A percentile compares a stretch with the other conserved stretches of the same genome.
These are phyloP conservation scores for Cossypha polioptera DNA, from an alignment of 2,797 vertebrate genomes.

Conservation along the genomic window DNA sequence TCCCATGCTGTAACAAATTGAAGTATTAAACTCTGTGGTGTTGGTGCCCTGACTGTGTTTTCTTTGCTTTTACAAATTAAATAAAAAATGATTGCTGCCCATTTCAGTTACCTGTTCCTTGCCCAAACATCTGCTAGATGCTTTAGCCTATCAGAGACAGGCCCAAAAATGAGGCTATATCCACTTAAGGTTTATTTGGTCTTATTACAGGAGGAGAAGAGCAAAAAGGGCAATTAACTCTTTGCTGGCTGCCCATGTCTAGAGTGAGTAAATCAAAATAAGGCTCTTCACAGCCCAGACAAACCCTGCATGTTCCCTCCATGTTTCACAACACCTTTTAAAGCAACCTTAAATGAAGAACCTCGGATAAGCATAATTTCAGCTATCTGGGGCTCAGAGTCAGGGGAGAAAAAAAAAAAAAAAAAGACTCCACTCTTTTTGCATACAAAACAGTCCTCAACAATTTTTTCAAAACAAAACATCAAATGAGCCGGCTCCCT, in stretches of 20 bases:
- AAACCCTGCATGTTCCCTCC: background rate
- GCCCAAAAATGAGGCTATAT: background rate
- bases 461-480: conserved; percentile 18
- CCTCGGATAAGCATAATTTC: background rate
- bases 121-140: background rate
- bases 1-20: background rate
- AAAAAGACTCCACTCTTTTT: background rate
- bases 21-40: background rate
- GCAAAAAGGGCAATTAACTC: background rate
- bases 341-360: background rate
- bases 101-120: background rate
- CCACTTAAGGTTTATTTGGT: background rate
- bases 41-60: background rate
- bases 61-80: background rate
- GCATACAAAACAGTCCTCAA: conserved; percentile 21
- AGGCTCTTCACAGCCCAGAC: background rate
- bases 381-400: background rate
- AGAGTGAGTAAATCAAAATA: background rate
- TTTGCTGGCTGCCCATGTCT: background rate
- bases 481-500: background rate
- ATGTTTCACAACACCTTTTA: background rate
- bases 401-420: background rate
- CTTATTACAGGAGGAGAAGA: background rate
- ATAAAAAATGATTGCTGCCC: background rate
- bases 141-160: background rate